Evolutionary conservation across 2,797 vertebrate genomes (phyloP), one percentile per base, ranked within the genome.

Genomic region (Parauchenoglanis ngamensis): DNA sequence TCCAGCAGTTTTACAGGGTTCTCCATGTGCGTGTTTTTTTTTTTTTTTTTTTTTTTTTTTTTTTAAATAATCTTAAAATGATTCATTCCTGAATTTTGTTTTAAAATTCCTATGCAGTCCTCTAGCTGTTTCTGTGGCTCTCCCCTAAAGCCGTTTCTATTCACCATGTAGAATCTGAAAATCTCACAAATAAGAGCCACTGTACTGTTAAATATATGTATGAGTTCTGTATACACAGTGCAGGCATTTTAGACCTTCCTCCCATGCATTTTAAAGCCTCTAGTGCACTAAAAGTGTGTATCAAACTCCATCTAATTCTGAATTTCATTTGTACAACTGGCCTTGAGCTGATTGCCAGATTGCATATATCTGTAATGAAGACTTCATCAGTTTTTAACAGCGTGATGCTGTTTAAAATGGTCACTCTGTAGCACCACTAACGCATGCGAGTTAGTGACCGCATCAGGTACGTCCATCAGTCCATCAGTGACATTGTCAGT

Each of bases 131-230:
- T 52, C 56, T 40, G 12, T 61, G 56, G 72, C 46, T 84, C 40
- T 73, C 19, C 44, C 25, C 72, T 68, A 10, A 52, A 83, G 23
- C 52, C 15, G 25, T 79, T 83, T 84, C 56, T 72, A 46, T 72
- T 8, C 28, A 23, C 61, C 77, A n/a, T 84, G n/a, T 87, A 83
- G 31, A 54, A 85, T 77, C 40, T 83, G 75, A 77, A 77, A 44
- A 17, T 17, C 25, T 52, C n/a, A 7, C 25, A 54, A 77, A 40
- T 17, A 35, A 83, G 54, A 31, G 17, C 65, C 73, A 54, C 70
- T 85, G 61, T 70, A 35, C 68, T 82, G 68, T 35, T 88, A 4
- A 85, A 87, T 68, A 46, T 78, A 85, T 87, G 72, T 73, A 85
- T 86, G 68, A 86, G 63, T 75, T 61, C 68, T 78, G 54, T 57